Evolutionary conservation across 2,113 vertebrate genomes (phyloP), one percentile per base, ranked within the genome.

Genomic region (Gnathochromis pfefferi): DNA sequence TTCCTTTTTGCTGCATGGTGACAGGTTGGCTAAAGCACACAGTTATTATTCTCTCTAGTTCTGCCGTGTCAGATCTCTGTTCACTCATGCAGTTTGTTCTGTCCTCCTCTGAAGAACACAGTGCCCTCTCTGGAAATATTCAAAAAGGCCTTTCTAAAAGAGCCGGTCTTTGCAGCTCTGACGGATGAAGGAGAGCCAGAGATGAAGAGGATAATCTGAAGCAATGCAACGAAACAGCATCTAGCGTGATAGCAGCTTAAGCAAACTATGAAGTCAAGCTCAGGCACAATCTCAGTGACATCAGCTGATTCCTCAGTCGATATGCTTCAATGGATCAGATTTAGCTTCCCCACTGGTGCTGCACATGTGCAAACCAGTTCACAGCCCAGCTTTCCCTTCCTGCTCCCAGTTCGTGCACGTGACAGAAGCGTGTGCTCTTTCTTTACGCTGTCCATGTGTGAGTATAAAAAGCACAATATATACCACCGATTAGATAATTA

Each of bases 1-100:
- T 87, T 73, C 40, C 10, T 88, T 87, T 68, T 9, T 13, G 86
- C 91, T 91, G 86, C 33, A 23, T 73, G 79, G 28, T 90, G 84
- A 91, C 87, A 45, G 90, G 82, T 84, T 86, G 86, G 85, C 88
- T 83, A 90, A 85, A 78, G 88, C 81, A 75, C 84, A 88, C 94
- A 89, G 58, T 92, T 93, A 93, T 93, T 92, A 91, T 91, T 92
- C 88, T 86, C 83, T 82, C 17, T 91, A 86, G 86, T 90, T 85
- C 83, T 23, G 42, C 83, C n/a, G 57, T 82, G 92, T 93, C 89
- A 91, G 86, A 88, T 84, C 79, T 68, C 45, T 84, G 80, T 92
- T 88, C 89, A 82, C 88, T 80, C 80, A 38, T 81, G 88, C 83
- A 68, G 54, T 58, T 89, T 19, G 13, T 79, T 83, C 87, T 86